Evolutionary conservation across 64 coral and sea anemone genomes (phyloP).

Genomic region (Stichodactyla mertensii): DNA sequence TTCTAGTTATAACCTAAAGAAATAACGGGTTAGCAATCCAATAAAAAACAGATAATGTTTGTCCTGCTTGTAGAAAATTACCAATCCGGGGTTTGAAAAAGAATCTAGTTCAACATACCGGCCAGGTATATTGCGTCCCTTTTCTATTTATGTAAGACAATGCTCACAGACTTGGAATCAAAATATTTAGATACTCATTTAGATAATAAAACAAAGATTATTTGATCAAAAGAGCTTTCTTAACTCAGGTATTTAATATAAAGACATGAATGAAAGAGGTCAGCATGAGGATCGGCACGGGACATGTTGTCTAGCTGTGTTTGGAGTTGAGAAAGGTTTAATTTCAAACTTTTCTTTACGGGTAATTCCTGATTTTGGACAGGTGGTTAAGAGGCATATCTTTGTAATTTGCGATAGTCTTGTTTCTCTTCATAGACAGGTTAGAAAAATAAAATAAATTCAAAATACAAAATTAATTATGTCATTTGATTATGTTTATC

Average conservation of each 20-base stretch:
- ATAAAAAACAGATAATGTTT: neutral
- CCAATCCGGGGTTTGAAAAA: neutral
- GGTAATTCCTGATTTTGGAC: neutral
- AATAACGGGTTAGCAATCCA: no score
- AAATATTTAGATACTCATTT: neutral
- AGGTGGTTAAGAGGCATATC: neutral
- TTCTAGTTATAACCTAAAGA: no score
- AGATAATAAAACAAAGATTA: neutral
- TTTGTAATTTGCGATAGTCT: neutral
- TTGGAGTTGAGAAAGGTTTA: neutral
- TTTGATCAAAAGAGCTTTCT: neutral
- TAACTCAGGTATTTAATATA: neutral
- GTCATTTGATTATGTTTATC: neutral
- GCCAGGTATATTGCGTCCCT: neutral
- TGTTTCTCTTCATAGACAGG: neutral
- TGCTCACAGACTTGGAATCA: conserved; percentile 3
- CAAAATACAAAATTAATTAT: neutral
- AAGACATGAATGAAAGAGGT: neutral
- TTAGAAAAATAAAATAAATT: neutral
- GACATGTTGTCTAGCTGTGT: neutral
- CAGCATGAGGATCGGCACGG: neutral
- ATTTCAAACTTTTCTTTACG: neutral
- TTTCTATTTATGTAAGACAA: neutral
- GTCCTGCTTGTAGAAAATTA: neutral
- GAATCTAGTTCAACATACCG: neutral